phyloP scores from a whole-genome alignment of 2,888 invertebrate species.

The Cenopis cana region DNA sequence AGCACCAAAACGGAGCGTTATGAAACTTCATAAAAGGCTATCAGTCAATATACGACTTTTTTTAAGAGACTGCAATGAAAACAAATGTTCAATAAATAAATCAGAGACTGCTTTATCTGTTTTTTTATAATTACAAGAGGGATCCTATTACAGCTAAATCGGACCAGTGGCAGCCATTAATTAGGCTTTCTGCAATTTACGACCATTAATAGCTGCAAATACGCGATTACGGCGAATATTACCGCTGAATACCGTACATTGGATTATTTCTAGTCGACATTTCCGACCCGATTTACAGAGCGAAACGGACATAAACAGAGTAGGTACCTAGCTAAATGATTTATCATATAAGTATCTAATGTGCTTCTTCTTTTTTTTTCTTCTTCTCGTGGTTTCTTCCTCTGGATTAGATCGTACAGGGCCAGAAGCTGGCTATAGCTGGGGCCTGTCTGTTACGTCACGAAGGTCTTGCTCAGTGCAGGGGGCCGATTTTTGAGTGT shows the following conservation, averaged over 20 bases:
- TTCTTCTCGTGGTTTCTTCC: too few species aligned
- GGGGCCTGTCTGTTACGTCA: too few species aligned
- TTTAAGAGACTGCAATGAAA: neutral
- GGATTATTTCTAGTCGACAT: slow-evolving; percentile 7
- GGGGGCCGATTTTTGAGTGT: too few species aligned
- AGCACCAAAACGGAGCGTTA: too few species aligned
- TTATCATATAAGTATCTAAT: neutral
- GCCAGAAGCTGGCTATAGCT: too few species aligned
- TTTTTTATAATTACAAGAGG: slow-evolving; percentile 12
- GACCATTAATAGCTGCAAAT: slow-evolving; percentile 38
- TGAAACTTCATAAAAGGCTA: too few species aligned
- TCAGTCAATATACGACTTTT: too few species aligned
- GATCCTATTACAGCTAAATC: slow-evolving; percentile 36
- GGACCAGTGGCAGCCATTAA: slow-evolving; percentile 33
- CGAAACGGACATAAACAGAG: neutral
- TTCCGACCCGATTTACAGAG: neutral
- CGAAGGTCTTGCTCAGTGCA: too few species aligned
- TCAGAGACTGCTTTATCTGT: neutral
- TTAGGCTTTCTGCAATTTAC: slow-evolving; percentile 36
- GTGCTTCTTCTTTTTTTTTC: too few species aligned
- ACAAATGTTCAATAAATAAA: neutral
- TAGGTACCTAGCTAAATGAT: neutral
- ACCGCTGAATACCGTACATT: slow-evolving; percentile 6
- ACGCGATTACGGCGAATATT: slow-evolving; percentile 30
- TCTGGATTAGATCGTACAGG: too few species aligned